phyloP scores from a whole-genome alignment of 2,888 invertebrate species.

The Pelosia muscerda region DNA sequence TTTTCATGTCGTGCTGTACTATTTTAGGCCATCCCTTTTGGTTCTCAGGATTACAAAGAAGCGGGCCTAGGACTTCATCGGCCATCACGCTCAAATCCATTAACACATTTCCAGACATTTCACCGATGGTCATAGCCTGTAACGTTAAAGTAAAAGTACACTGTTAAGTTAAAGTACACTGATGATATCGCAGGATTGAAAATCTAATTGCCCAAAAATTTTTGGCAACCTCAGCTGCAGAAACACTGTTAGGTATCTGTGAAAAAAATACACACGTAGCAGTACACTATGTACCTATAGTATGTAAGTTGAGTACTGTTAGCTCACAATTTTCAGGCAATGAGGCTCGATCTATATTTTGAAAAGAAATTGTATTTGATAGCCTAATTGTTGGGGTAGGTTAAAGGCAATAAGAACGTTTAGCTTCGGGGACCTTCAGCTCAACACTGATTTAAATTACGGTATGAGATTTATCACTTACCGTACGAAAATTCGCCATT shows the following conservation, averaged over 20 bases:
- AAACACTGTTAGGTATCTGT: too few species aligned
- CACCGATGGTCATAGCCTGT: constrained; percentile 89
- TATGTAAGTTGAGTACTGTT: too few species aligned
- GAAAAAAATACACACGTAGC: too few species aligned
- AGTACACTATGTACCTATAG: too few species aligned
- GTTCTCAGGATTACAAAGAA: constrained; percentile 90
- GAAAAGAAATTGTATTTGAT: too few species aligned
- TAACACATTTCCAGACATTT: constrained; percentile 90
- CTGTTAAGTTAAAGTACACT: background rate
- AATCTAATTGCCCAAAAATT: background rate
- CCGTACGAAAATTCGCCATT: constrained; percentile 83
- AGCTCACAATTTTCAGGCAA: too few species aligned
- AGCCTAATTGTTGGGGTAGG: too few species aligned
- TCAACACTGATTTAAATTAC: too few species aligned
- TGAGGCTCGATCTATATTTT: too few species aligned
- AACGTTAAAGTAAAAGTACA: background rate
- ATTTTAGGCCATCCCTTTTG: constrained; percentile 91
- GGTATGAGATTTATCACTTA: too few species aligned
- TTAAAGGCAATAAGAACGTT: too few species aligned
- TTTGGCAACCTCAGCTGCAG: background rate
- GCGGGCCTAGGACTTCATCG: constrained; percentile 91
- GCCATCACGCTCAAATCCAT: constrained; percentile 90
- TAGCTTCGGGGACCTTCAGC: too few species aligned
- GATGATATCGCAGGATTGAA: background rate
- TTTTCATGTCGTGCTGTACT: constrained; percentile 90